These are phyloP conservation scores for Paragorgia papillata DNA, from an alignment of 92 coral and sea anemone genomes.

Conservation along the genomic window DNA sequence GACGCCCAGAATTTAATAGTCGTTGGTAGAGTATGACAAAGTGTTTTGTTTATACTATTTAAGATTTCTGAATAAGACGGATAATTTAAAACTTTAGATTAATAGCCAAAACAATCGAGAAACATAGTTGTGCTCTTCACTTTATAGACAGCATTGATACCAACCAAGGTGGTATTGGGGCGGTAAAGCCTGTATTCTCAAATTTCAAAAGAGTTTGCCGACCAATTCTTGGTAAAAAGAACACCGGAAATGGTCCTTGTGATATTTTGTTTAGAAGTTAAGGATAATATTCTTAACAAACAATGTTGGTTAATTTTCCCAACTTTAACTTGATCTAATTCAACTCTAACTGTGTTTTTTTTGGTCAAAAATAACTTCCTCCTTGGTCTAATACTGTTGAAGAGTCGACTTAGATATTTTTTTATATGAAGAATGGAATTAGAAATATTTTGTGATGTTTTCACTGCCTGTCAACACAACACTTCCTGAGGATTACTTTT, in stretches of 20 bases:
- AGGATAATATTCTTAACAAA: not conserved
- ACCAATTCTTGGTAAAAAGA: slow-evolving; percentile 21
- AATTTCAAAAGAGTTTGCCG: slow-evolving; percentile 34
- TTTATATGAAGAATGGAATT: slow-evolving; percentile 19
- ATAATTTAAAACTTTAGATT: not conserved
- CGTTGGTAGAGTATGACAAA: not conserved
- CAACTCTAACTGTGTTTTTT: not conserved
- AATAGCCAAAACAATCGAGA: not conserved
- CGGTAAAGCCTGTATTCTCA: not conserved
- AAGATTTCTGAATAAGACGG: slow-evolving; percentile 1
- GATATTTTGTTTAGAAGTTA: slow-evolving; percentile 12
- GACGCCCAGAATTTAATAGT: not conserved
- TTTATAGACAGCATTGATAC: slow-evolving; percentile 2
- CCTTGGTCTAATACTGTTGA: slow-evolving; percentile 10
- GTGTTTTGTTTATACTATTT: slow-evolving; percentile 13
- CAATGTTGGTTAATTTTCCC: not conserved
- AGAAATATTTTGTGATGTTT: slow-evolving; percentile 22
- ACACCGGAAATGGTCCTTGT: slow-evolving; percentile 35
- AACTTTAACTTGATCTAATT: not conserved
- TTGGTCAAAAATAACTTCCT: not conserved
- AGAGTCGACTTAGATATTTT: not conserved
- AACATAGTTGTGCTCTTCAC: not conserved
- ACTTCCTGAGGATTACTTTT: slow-evolving; percentile 42
- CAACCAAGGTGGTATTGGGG: slow-evolving; percentile 15
- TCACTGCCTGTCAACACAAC: slow-evolving; percentile 31